These are phyloP conservation scores for Euphydryas editha DNA, from an alignment of 2,888 invertebrate genomes.

Conservation along the genomic window DNA sequence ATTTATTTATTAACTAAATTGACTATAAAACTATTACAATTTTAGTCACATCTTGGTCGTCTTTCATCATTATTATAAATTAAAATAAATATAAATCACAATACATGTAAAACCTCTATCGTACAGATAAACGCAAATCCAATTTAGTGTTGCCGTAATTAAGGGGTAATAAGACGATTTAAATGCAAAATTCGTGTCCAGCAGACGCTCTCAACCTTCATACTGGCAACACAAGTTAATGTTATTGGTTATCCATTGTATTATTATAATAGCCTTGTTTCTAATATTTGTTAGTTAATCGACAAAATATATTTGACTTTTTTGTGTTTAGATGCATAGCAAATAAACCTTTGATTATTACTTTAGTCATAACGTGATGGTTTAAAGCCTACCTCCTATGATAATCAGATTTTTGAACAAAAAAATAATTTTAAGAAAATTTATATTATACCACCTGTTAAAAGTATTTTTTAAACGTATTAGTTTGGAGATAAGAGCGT, in stretches of 20 bases:
- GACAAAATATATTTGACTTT: background rate
- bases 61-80: background rate
- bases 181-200: constrained; percentile 41
- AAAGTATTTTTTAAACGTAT: too few relatives aligned
- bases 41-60: background rate
- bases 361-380: too few relatives aligned
- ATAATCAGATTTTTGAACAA: too few relatives aligned
- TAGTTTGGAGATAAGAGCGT: too few relatives aligned
- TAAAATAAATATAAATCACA: background rate
- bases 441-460: too few relatives aligned
- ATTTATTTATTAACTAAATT: background rate
- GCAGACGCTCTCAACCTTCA: constrained; percentile 29
- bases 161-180: constrained; percentile 36
- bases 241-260: constrained; percentile 13
- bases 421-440: too few relatives aligned
- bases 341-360: too few relatives aligned
- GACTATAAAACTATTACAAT: background rate
- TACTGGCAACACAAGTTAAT: constrained; percentile 10
- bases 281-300: background rate
- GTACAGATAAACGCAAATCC: constrained; percentile 19
- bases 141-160: constrained; percentile 25
- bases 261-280: constrained; percentile 1
- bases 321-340: too few relatives aligned
- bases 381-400: too few relatives aligned
- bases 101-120: constrained; percentile 1